A percentile compares a stretch with the other conserved stretches of the same genome.
Evolutionary conservation across 2,797 vertebrate genomes (phyloP).

Genomic region (Pipistrellus kuhlii): DNA sequence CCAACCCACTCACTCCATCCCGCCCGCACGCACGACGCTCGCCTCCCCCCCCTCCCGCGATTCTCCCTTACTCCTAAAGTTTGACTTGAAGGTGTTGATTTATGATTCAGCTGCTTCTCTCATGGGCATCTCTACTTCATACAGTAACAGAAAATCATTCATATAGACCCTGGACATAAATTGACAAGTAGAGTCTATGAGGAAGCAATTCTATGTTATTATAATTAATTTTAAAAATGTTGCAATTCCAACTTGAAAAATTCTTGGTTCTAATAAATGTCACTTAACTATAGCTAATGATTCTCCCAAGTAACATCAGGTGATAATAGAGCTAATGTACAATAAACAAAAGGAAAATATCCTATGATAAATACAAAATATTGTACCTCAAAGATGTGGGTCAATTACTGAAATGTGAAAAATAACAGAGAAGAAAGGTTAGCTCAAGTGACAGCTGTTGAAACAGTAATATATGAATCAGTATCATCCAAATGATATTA

Average conservation of each 20-base stretch:
- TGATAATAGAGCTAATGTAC: background rate
- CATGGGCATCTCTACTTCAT: background rate
- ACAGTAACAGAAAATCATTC: background rate
- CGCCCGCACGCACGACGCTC: too few species aligned
- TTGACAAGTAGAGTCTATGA: background rate
- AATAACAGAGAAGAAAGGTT: background rate
- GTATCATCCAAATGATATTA: background rate
- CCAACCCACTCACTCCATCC: too few species aligned
- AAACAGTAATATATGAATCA: background rate
- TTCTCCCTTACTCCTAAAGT: too few species aligned
- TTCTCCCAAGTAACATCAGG: background rate
- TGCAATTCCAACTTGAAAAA: constrained; percentile 41
- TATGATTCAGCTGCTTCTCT: background rate
- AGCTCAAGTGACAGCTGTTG: background rate
- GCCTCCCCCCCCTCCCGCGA: too few species aligned
- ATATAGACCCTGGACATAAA: background rate
- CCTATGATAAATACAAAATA: background rate
- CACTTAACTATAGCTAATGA: constrained; percentile 21
- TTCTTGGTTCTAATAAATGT: constrained; percentile 41
- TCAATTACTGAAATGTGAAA: constrained; percentile 54
- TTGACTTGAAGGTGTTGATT: background rate
- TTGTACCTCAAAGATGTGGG: background rate
- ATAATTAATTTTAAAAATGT: background rate
- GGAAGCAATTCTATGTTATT: background rate
- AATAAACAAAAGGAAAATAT: background rate